Percentiles rank a stretch among this genome's conserved stretches.
These are phyloP conservation scores for Gymnothorax reevesii DNA, from an alignment of 2,797 vertebrate genomes.

Conservation along the genomic window DNA sequence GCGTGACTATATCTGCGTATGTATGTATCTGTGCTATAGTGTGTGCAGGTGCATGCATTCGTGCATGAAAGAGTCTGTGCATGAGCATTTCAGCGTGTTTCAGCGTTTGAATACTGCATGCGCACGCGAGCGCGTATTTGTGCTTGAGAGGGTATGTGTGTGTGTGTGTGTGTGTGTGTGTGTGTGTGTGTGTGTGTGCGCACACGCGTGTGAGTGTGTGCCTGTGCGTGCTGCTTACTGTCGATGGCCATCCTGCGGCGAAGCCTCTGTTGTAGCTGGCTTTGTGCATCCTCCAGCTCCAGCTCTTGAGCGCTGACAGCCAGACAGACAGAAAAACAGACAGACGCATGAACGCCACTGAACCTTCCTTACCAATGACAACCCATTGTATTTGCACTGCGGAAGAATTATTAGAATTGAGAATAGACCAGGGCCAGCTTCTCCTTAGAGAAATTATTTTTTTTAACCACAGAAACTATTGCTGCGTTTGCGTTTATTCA, in stretches of 20 bases:
- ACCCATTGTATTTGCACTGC: too few relatives aligned
- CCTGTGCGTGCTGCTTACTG: constrained; percentile 67
- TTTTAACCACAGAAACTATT: too few relatives aligned
- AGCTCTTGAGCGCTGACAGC: constrained; percentile 84
- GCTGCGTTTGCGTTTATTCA: too few relatives aligned
- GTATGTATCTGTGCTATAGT: not conserved
- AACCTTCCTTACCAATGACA: not conserved
- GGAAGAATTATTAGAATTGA: not conserved
- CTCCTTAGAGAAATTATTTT: too few relatives aligned
- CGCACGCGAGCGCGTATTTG: too few relatives aligned
- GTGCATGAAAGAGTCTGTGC: not conserved
- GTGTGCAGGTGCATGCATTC: not conserved
- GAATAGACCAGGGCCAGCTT: not conserved
- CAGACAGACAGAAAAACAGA: not conserved
- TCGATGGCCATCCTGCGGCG: constrained; percentile 78
- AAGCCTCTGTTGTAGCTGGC: constrained; percentile 81
- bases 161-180: not conserved
- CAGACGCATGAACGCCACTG: not conserved
- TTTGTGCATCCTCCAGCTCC: constrained; percentile 88
- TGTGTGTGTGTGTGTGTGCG: not conserved
- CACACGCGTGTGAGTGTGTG: not conserved
- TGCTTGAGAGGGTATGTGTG: too few relatives aligned
- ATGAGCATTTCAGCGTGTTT: not conserved
- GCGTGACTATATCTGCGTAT: not conserved
- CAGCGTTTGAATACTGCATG: not conserved